phyloP scores from a whole-genome alignment of 2,888 invertebrate species.

The Adelphocoris suturalis region DNA sequence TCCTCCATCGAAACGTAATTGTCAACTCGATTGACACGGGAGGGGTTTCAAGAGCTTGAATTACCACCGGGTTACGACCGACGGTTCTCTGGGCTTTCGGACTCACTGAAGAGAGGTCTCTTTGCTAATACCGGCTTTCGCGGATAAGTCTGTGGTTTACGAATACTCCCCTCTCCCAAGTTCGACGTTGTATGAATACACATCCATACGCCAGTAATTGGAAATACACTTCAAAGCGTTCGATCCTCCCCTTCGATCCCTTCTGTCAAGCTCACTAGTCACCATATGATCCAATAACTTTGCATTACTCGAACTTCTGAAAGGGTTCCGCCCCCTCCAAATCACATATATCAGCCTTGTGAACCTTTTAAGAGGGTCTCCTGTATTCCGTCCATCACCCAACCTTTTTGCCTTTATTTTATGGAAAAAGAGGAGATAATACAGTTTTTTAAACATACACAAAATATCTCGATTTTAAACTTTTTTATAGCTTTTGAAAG shows the following conservation, averaged over 20 bases:
- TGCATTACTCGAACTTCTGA: slow-evolving; percentile 27
- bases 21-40: slow-evolving; percentile 18
- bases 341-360: slow-evolving; percentile 56
- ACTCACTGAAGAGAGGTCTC: slow-evolving; percentile 8
- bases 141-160: slow-evolving; percentile 47
- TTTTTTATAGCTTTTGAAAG: too few species aligned
- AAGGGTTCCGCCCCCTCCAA: background rate
- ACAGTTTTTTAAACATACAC: background rate
- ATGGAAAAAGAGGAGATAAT: background rate
- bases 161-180: background rate
- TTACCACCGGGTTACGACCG: slow-evolving; percentile 6
- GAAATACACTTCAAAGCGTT: slow-evolving; percentile 62
- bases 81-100: background rate
- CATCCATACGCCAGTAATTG: slow-evolving; percentile 61
- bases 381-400: background rate
- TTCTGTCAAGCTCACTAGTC: background rate
- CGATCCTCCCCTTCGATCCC: background rate
- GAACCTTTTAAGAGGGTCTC: slow-evolving; percentile 33
- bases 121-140: slow-evolving; percentile 47
- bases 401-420: background rate
- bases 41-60: background rate
- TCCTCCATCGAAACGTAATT: background rate
- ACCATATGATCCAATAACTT: slow-evolving; percentile 61
- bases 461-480: too few species aligned
- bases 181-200: slow-evolving; percentile 57